Conservation (phyloP, 2,113 vertebrate genomes). For the Todiramphus saurophagus region DNA sequence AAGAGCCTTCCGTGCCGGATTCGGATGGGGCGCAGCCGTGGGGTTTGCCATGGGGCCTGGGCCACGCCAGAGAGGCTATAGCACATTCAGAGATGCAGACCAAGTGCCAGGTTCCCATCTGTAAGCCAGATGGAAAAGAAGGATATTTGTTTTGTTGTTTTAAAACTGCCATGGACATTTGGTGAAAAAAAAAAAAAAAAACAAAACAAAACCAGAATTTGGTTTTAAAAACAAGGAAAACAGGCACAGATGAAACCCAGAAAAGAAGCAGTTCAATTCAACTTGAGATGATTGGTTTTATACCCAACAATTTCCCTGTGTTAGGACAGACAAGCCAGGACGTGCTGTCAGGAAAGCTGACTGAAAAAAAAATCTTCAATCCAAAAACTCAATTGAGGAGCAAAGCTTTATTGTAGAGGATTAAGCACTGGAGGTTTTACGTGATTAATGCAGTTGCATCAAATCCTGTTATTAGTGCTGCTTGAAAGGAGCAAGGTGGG, state of each 20-base stretch:
- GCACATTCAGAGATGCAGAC: background rate
- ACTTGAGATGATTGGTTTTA: background rate
- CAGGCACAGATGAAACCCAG: background rate
- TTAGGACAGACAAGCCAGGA: background rate
- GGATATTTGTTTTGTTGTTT: slow-evolving; percentile 36
- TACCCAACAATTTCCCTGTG: background rate
- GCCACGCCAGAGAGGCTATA: background rate
- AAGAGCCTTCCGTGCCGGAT: background rate
- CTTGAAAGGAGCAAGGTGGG: background rate
- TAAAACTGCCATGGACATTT: background rate
- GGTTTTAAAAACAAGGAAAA: background rate
- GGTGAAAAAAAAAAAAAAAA: background rate
- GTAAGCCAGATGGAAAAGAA: slow-evolving; percentile 38
- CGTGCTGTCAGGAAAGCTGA: background rate
- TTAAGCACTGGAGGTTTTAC: background rate
- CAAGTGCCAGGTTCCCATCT: slow-evolving; percentile 25
- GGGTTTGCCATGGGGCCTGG: background rate
- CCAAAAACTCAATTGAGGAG: background rate
- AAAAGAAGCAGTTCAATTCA: background rate
- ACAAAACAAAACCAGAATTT: background rate
- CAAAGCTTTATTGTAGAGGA: background rate
- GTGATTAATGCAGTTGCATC: background rate
- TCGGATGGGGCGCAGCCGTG: fast-evolving
- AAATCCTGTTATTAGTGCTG: background rate
- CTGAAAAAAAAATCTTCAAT: background rate